Conservation (phyloP, 1,140 invertebrate genomes). For the Lepidurus apus region DNA sequence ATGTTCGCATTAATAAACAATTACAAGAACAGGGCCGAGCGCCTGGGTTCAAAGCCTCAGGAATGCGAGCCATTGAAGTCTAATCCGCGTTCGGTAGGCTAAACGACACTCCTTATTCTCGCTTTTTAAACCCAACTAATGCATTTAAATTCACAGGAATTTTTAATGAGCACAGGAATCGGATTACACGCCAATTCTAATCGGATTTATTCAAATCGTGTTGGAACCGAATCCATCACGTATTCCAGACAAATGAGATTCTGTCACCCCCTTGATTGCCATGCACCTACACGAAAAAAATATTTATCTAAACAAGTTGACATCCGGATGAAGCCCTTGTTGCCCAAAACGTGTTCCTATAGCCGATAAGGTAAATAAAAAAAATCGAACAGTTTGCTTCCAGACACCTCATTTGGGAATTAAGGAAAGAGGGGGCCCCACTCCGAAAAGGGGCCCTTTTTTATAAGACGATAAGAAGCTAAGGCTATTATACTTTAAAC, state of each 20-base stretch:
- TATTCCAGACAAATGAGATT: not conserved
- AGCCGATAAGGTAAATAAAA: not conserved
- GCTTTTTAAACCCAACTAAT: too few species aligned
- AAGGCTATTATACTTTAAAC: not conserved
- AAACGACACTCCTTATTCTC: too few species aligned
- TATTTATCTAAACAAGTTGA: not conserved
- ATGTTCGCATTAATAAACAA: too few species aligned
- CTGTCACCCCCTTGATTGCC: not conserved
- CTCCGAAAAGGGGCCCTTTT: not conserved
- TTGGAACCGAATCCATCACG: too few species aligned
- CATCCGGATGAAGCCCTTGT: not conserved
- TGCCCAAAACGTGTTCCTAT: not conserved
- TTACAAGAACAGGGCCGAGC: too few species aligned
- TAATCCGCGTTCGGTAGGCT: too few species aligned
- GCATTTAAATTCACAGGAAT: too few species aligned
- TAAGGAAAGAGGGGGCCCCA: not conserved
- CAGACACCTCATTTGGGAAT: not conserved
- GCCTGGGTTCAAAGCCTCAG: too few species aligned
- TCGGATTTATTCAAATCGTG: too few species aligned
- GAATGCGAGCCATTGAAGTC: too few species aligned
- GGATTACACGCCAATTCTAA: too few species aligned
- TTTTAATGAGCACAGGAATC: too few species aligned
- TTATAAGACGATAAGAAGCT: not conserved
- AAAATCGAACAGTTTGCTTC: not conserved
- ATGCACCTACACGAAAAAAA: not conserved